Conservation (phyloP, 2,797 vertebrate genomes). For the Pangasius larnaudii region DNA sequence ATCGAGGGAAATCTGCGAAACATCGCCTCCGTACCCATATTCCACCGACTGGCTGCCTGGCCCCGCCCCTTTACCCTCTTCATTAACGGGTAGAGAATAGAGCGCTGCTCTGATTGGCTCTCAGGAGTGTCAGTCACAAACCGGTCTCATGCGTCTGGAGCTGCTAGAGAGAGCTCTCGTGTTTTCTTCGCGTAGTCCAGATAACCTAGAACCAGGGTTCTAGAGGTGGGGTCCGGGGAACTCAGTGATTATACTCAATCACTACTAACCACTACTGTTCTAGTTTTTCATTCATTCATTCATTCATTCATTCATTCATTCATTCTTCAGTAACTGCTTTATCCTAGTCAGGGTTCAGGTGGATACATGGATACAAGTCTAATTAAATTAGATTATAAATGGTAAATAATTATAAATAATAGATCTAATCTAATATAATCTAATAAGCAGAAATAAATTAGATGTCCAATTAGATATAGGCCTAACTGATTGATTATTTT, state of each 20-base stretch:
- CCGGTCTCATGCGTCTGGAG: not conserved
- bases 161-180: not conserved
- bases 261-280: too few relatives aligned
- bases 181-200: not conserved
- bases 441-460: not conserved
- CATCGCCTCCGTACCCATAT: conserved; percentile 26
- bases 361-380: not conserved
- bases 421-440: not conserved
- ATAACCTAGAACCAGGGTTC: not conserved
- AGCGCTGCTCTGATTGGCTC: conserved; percentile 46
- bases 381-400: not conserved
- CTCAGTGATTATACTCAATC: not conserved
- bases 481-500: not conserved
- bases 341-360: not conserved
- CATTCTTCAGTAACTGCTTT: not conserved
- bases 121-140: conserved; percentile 26
- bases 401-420: not conserved
- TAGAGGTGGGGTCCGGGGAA: too few relatives aligned
- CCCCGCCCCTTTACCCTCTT: conserved; percentile 50
- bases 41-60: conserved; percentile 23
- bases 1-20: conserved; percentile 8
- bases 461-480: not conserved
- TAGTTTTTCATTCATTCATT: not conserved
- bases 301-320: too few relatives aligned
- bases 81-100: conserved; percentile 41